phyloP scores from a whole-genome alignment of 2,888 invertebrate species.

The Mystacides longicornis region DNA sequence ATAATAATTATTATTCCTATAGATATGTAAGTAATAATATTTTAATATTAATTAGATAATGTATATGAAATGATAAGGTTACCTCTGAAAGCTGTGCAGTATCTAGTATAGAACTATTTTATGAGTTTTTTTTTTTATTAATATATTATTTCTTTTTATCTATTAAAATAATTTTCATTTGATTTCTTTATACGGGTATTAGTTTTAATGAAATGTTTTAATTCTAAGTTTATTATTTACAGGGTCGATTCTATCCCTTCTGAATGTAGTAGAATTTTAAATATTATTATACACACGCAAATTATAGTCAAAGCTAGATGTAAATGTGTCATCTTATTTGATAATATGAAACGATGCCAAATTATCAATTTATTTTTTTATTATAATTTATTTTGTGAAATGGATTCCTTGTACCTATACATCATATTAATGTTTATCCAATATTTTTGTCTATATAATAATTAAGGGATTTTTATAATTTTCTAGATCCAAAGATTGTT shows the following conservation, averaged over 20 bases:
- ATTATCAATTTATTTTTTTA: background rate
- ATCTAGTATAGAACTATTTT: background rate
- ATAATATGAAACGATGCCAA: constrained; percentile 1
- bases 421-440: background rate
- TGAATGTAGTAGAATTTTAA: constrained; percentile 6
- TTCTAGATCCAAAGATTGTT: background rate
- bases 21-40: constrained; percentile 2
- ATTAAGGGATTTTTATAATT: too few relatives aligned
- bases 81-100: constrained; percentile 11
- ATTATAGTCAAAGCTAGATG: too few relatives aligned
- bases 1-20: too few relatives aligned
- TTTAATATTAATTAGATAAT: constrained; percentile 6
- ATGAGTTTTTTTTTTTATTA: background rate
- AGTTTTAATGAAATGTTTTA: constrained; percentile 34
- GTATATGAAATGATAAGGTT: constrained; percentile 3
- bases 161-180: too few relatives aligned
- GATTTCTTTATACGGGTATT: constrained; percentile 51
- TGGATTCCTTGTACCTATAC: background rate
- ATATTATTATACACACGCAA: background rate
- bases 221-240: constrained; percentile 17
- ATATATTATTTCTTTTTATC: background rate
- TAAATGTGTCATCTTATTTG: too few relatives aligned
- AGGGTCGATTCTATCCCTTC: constrained; percentile 16
- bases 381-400: background rate
- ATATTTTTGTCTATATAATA: too few relatives aligned